Evolutionary conservation across 1,140 invertebrate genomes (phyloP).

Genomic region (Drosophila pruinosa): DNA sequence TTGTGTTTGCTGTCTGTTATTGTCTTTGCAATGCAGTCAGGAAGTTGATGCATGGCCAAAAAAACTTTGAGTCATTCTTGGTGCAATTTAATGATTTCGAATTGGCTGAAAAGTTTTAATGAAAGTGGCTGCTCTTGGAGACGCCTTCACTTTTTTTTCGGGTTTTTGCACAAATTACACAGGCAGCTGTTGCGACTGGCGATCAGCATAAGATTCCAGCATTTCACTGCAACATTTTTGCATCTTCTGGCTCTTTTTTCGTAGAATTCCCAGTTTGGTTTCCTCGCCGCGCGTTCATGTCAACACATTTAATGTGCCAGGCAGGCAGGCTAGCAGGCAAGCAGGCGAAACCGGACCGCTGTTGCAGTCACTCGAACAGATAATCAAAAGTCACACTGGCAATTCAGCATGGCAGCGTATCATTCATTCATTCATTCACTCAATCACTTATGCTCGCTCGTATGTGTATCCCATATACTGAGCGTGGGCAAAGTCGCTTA

Average conservation of each 20-base stretch:
- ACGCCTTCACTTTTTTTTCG: slow-evolving; percentile 68
- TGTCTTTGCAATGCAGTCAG: slow-evolving; percentile 26
- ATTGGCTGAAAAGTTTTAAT: slow-evolving; percentile 54
- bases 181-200: slow-evolving; percentile 56
- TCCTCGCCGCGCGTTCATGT: slow-evolving; percentile 51
- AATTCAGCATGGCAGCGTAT: slow-evolving; percentile 54
- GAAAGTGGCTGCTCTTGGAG: slow-evolving; percentile 53
- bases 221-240: slow-evolving; percentile 41
- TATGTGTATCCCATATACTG: neutral
- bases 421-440: slow-evolving; percentile 38
- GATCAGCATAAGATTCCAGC: slow-evolving; percentile 67
- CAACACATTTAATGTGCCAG: slow-evolving; percentile 67
- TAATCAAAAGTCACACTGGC: slow-evolving; percentile 46
- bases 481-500: slow-evolving; percentile 45
- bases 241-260: neutral
- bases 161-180: slow-evolving; percentile 51
- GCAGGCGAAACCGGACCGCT: slow-evolving; percentile 29
- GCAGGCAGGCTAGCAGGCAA: neutral
- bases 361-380: slow-evolving; percentile 18
- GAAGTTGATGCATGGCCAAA: slow-evolving; percentile 37
- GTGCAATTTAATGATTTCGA: slow-evolving; percentile 40
- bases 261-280: slow-evolving; percentile 24
- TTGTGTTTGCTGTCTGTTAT: slow-evolving; percentile 19
- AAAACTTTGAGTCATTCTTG: slow-evolving; percentile 25
- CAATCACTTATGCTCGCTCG: slow-evolving; percentile 13